Evolutionary conservation across 2,797 vertebrate species (phyloP), one percentile per base, ranked within the genome.

Genomic region (Anas flavirostris): DNA sequence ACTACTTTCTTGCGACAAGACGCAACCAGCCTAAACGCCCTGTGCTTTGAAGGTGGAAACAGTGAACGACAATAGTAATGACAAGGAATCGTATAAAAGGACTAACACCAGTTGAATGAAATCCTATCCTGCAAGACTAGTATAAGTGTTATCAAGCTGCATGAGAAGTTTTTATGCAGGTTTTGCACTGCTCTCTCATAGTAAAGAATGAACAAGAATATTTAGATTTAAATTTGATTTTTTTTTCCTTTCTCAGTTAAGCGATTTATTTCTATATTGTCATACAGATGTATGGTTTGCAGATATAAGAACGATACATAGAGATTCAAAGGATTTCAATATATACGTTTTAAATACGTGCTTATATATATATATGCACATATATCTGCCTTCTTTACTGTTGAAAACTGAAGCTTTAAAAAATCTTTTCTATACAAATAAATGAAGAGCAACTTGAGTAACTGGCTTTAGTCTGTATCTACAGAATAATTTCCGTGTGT

Each of bases 361-460:
- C 95, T 95, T 82, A 50, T 35, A 14, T 29, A 44, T 22, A 31
- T 39, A 67, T 18, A 50, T 16, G 59, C 22, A 78, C 1, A n/a
- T 25, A 6, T 43, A 82, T 70, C 55, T 25, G 9, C 87, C 70
- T 94, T 91, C 89, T 96, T 97, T 92, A 95, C 55, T 94, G 95
- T 94, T 96, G 93, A 97, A 94, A 95, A 84, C 76, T 72, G 86
- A 97, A 96, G 88, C 79, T 89, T 96, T 97, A 97, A 67, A 68
- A 93, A 91, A 86, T 96, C 86, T 95, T 96, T 84, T 97, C 95
- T 87, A 92, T 94, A 91, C 33, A 88, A 95, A 93, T 80, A 96
- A 97, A 97, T 95, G 95, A 97, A 97, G 93, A 97, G 91, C 88
- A 94, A 96, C 96, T 97, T 92, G 84, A 90, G 90, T 90, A 96